Evolutionary conservation across 2,113 vertebrate species (phyloP).

Genomic region (Lota lota): DNA sequence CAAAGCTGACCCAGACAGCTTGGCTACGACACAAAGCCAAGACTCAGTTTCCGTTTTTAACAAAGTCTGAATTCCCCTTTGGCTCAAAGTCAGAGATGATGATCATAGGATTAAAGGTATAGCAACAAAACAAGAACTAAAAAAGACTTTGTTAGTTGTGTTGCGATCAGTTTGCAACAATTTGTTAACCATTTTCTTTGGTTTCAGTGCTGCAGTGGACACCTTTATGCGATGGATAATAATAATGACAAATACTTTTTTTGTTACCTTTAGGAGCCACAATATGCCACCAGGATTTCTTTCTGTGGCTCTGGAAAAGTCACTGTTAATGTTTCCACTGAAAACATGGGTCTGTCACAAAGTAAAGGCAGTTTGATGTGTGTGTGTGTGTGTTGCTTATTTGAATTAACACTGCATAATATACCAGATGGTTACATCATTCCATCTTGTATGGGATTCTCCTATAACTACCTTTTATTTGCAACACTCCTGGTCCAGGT

Average conservation of each 20-base stretch:
- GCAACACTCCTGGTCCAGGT: slow-evolving; percentile 26
- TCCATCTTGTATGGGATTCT: not conserved
- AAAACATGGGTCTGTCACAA: slow-evolving; percentile 63
- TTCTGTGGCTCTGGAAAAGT: slow-evolving; percentile 55
- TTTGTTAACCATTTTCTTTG: not conserved
- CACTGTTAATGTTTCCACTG: slow-evolving; percentile 52
- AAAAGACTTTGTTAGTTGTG: not conserved
- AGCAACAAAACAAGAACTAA: not conserved
- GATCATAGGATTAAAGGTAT: slow-evolving; percentile 61
- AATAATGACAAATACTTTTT: not conserved
- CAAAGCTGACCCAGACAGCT: slow-evolving; percentile 58
- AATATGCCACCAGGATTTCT: slow-evolving; percentile 50
- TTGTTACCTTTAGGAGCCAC: slow-evolving; percentile 51
- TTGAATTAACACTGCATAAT: not conserved
- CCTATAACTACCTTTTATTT: not conserved
- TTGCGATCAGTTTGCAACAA: not conserved
- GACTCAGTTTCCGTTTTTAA: slow-evolving; percentile 54
- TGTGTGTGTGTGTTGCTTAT: no score
- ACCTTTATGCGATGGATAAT: not conserved
- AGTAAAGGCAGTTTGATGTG: slow-evolving; percentile 34
- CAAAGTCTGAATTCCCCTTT: slow-evolving; percentile 62
- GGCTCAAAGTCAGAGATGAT: slow-evolving; percentile 63
- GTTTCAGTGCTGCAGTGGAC: not conserved
- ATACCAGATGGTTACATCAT: not conserved
- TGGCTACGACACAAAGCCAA: slow-evolving; percentile 63